Evolutionary conservation across 2,888 invertebrate genomes (phyloP).

Genomic region (Heliconius hortense): DNA sequence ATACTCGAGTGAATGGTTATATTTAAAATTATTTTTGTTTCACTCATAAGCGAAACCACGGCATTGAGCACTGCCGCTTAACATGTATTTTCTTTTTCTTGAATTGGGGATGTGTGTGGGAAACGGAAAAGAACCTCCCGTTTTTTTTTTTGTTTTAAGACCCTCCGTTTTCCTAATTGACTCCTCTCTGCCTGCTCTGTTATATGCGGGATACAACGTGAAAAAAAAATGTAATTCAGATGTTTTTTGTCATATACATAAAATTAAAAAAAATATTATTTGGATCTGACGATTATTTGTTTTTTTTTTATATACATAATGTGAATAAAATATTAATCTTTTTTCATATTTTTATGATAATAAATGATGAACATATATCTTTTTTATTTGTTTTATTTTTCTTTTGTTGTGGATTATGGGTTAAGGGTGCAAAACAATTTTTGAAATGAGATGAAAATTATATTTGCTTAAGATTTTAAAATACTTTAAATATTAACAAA

Average conservation of each 20-base stretch:
- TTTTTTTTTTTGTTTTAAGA: background rate
- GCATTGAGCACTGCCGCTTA: background rate
- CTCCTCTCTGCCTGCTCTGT: background rate
- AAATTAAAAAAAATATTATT: background rate
- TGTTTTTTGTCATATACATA: background rate
- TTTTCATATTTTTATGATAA: background rate
- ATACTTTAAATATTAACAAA: background rate
- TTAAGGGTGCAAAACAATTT: background rate
- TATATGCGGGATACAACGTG: background rate
- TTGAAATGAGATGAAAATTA: no score
- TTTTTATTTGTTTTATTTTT: slow-evolving; percentile 2
- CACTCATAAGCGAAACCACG: background rate
- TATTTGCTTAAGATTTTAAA: background rate
- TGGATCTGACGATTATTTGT: background rate
- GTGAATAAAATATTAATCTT: background rate
- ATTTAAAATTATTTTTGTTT: background rate
- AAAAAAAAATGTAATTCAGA: background rate
- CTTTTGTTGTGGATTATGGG: background rate
- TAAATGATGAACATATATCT: slow-evolving; percentile 3
- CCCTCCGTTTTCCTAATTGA: no score
- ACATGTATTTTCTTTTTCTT: background rate
- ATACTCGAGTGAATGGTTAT: background rate
- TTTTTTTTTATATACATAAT: no score
- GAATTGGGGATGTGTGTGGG: background rate
- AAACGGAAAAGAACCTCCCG: no score